A percentile compares a stretch with the other conserved stretches of the same genome.
phyloP scores from a whole-genome alignment of 2,113 vertebrate species.

The Cryptotis parvus region DNA sequence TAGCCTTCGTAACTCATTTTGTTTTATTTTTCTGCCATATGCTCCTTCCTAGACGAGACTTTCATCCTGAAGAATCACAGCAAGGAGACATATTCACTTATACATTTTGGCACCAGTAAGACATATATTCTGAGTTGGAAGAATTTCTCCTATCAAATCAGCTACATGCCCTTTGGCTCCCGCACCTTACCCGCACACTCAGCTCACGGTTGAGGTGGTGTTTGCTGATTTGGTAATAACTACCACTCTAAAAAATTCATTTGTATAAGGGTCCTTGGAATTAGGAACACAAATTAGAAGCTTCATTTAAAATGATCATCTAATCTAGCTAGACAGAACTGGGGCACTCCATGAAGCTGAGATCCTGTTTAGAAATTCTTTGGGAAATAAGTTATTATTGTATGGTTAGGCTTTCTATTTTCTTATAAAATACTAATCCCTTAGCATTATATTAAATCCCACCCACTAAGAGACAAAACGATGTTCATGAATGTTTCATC shows the following conservation, averaged over 20 bases:
- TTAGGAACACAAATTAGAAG: background rate
- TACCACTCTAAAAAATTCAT: background rate
- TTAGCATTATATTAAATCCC: conserved; percentile 40
- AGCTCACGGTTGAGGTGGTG: background rate
- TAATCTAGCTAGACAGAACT: background rate
- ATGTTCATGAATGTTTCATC: conserved; percentile 27
- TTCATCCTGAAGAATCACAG: background rate
- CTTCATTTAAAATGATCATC: background rate
- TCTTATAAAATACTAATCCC: conserved; percentile 4
- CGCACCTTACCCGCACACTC: fast-evolving
- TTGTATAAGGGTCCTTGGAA: background rate
- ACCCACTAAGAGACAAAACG: background rate
- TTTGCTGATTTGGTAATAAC: background rate
- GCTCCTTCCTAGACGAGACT: background rate
- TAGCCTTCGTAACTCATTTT: background rate
- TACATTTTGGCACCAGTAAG: background rate
- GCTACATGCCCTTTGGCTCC: background rate
- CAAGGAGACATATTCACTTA: background rate
- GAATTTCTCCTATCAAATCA: background rate
- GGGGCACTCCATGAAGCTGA: background rate
- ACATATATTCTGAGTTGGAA: background rate
- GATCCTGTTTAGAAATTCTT: background rate
- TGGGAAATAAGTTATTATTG: background rate
- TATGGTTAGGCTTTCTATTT: background rate
- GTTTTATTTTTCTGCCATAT: conserved; percentile 20